Conservation (phyloP, 2,888 invertebrate genomes). For the Crioceris asparagi region DNA sequence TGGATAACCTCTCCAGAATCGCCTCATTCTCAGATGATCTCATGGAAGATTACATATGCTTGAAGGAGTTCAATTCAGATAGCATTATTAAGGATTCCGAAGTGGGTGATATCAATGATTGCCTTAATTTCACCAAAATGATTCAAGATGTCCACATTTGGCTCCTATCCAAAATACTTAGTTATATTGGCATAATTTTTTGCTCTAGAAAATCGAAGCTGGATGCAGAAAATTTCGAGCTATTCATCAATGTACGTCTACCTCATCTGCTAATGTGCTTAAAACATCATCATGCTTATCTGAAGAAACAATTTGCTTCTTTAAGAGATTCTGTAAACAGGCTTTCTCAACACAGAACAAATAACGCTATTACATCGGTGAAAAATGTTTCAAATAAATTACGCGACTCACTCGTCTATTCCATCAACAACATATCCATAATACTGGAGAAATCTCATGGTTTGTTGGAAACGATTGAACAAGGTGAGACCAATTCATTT, state of each 20-base stretch:
- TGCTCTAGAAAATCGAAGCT: conserved; percentile 6
- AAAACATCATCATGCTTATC: conserved; percentile 7
- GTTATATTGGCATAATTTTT: conserved; percentile 19
- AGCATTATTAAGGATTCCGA: conserved; percentile 4
- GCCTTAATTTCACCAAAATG: conserved; percentile 7
- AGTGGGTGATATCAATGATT: conserved; percentile 6
- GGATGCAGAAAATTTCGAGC: conserved; percentile 1
- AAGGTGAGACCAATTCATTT: conserved; percentile 8
- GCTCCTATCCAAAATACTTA: conserved; percentile 20
- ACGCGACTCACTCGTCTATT: conserved; percentile 17
- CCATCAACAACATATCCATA: conserved; percentile 21
- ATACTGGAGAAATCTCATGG: conserved; percentile 22
- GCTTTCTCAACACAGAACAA: conserved; percentile 14
- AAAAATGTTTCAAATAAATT: conserved; percentile 17
- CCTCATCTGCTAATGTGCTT: conserved; percentile 11
- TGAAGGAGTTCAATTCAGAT: conserved; percentile 12
- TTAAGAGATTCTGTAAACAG: conserved; percentile 15
- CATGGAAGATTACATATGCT: conserved; percentile 15
- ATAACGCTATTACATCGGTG: conserved; percentile 2
- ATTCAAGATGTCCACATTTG: conserved; percentile 19
- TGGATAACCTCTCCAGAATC: conserved; percentile 8
- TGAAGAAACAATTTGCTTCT: conserved; percentile 18
- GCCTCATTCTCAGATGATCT: conserved; percentile 10
- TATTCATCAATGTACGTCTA: conserved; percentile 13
- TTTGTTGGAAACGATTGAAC: conserved; percentile 16